Evolutionary conservation across 2,888 invertebrate genomes (phyloP), one percentile per base, ranked within the genome.

Genomic region (Cheilosia scutellata): DNA sequence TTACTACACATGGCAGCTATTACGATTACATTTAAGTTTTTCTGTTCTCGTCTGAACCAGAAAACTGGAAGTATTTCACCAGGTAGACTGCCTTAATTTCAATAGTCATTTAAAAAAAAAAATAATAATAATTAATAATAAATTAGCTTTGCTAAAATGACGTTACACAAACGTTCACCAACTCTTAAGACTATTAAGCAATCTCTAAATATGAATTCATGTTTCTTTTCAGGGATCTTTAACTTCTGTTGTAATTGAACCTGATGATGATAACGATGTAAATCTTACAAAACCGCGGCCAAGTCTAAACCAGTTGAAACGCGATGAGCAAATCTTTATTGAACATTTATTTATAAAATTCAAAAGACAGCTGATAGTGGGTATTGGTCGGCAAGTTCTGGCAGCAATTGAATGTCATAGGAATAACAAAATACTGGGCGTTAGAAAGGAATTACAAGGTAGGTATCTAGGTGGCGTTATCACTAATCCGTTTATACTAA

Each of bases 321-420:
- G 89, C 37, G 89, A 89, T 20, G 90, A 90, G 63, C 87, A 89
- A n/a, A 90, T 92, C 3, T 92, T 90, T 40, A 89, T 92, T 3
- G 92, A 92, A 47, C 91, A 92, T 72, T 89, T 90, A 53, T 87
- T 91, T 58, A 90, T 91, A 5, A 91, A 90, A 88, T 92, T 92
- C 42, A 92, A 91, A 79, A 89, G 91, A 4, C 89, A 90, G 9
- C 66, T 92, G 25, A 88, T 91, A 16, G 89, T 91, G 0, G 92
- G 92, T 2, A 87, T 92, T 40, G 90, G 90, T 25, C 89, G 89
- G 40, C 88, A 89, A 55, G 92, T 92, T 1, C 90, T 92, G 76
- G 88, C 89, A 2, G 91, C 92, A 31, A 91, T 92, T 47, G 89
- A 91, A 60, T 90, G 90, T 42, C 90, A 91, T 68, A 90, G 89